phyloP scores from a whole-genome alignment of 2,888 invertebrate genomes.

The Theretra japonica region DNA sequence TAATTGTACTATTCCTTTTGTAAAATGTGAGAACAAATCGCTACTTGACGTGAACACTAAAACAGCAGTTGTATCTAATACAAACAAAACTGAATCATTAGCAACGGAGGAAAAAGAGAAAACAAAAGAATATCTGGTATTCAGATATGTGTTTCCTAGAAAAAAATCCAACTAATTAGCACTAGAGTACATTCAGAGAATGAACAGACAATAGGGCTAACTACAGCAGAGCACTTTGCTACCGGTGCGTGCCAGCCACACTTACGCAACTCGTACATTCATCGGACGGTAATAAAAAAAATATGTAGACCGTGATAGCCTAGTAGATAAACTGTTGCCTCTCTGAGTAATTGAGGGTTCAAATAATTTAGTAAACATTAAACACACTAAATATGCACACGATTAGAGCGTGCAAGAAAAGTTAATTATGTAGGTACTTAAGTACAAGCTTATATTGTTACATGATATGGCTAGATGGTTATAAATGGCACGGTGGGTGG shows the following conservation, averaged over 20 bases:
- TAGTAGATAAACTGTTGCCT: neutral
- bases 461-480: too few relatives aligned
- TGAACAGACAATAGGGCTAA: conserved; percentile 43
- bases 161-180: conserved; percentile 14
- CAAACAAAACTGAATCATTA: neutral
- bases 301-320: conserved; percentile 25
- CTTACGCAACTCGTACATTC: neutral
- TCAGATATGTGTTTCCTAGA: conserved; percentile 16
- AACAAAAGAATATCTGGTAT: conserved; percentile 15
- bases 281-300: conserved; percentile 22
- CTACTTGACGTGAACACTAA: too few relatives aligned
- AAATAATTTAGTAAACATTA: neutral
- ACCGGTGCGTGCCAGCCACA: conserved; percentile 7
- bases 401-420: neutral
- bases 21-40: neutral
- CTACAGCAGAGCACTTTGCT: conserved; percentile 7
- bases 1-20: neutral
- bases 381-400: neutral
- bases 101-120: neutral
- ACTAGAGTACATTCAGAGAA: conserved; percentile 34
- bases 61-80: too few relatives aligned
- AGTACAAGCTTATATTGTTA: too few relatives aligned
- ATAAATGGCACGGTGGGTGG: too few relatives aligned
- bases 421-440: neutral
- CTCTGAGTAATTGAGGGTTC: conserved; percentile 1